Evolutionary conservation across 2,113 vertebrate species (phyloP), one percentile per base, ranked within the genome.

Genomic region (Neoarius graeffei): DNA sequence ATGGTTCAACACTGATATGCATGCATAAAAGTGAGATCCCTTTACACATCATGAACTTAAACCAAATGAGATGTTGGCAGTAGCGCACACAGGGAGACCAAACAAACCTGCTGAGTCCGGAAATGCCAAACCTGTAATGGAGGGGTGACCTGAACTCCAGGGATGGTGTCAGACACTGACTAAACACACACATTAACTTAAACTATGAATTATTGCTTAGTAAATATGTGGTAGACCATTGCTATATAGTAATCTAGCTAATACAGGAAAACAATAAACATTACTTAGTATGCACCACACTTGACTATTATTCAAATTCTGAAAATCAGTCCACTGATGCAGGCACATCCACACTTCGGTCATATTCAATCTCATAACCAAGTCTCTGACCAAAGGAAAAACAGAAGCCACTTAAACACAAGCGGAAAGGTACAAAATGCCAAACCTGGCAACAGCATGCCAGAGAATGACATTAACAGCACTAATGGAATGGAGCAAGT

Each of bases 401-500:
- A 56, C 20, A 4, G 9, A 42, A 62, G 56, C 19, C 30, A 56
- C 52, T 42, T 60, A 30, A 60, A 20, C 56, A 23, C 80, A 20
- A 60, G 80, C 4, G 9, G 42, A 50, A 83, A 83, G 82, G 82
- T 82, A 82, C 17, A 57, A 66, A 67, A 66, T 27, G 62, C 82
- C 82, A 67, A 83, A 67, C 82, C 59, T 19, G 48, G 48, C 6
- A 67, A 54, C 1, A 54, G 25, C 48, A 67, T 67, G 82, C 42
- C 62, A 54, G 48, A 30, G 82, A 82, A 62, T 48, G 42, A 27
- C 64, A 84, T 84, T 27, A 84, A 54, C 54, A 59, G 27, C 25
- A 30, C 54, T 85, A 85, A 85, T 50, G 67, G 35, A 64, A 74
- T n/a, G 84, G 30, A 85, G 84, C 17, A 74, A 67, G 59, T 66